Evolutionary conservation across 2,113 vertebrate genomes (phyloP), one percentile per base, ranked within the genome.

Genomic region (Mystacornis crossleyi): DNA sequence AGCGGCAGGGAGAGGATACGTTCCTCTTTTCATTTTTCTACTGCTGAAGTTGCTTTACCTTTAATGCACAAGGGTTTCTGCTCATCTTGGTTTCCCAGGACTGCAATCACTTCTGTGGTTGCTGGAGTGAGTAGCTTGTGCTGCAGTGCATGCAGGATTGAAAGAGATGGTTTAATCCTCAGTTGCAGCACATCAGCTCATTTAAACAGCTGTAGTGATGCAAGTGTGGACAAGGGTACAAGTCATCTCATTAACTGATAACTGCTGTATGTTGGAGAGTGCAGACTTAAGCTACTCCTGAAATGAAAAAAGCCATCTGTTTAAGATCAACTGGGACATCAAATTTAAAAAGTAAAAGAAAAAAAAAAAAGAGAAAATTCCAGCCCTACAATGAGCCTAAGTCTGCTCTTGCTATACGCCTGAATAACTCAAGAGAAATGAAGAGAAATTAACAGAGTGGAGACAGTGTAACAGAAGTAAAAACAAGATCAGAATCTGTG

Each of bases 211-310:
- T 0, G 0, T 60, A 70, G 84, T 74, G 90, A 94, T 97, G 95
- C 79, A 96, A 90, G 90, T 86, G 81, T 92, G 96, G 90, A 91
- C 93, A 96, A 93, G 85, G 81, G 74, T 94, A 88, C 93, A 82
- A 96, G 92, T 86, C 78, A 80, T 92, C 93, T 96, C 95, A 95
- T 94, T 96, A 96, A 94, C 90, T 96, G 95, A 96, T 97, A 96
- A 96, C 84, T 96, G 87, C 79, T 94, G 34, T 87, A 12, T 80
- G 62, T 64, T 83, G 71, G 51, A 88, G 85, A 80, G 47, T 64
- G 54, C 71, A 96, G 74, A 73, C 87, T 93, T 91, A 89, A 93
- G 74, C 81, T 96, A 66, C 78, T 85, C 54, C 83, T 87, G 81
- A 89, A 87, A 87, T 87, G 69, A 82, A 91, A 90, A 89, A 85